Conservation (phyloP, 2,888 invertebrate genomes). For the Caenorhabditis japonica region DNA sequence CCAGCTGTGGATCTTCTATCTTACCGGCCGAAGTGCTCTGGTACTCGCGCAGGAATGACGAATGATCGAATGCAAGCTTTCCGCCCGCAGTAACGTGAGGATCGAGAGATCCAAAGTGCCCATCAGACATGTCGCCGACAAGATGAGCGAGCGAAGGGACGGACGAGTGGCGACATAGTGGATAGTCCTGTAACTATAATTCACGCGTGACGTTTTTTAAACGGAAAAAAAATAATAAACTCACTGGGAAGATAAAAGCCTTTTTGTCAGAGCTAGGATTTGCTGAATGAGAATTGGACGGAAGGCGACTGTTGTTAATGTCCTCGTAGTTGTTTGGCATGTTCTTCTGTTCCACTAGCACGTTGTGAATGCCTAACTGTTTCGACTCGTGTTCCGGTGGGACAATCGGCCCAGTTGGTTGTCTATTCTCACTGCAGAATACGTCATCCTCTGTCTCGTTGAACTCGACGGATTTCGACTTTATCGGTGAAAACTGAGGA, state of each 20-base stretch:
- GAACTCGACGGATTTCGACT: constrained; percentile 13
- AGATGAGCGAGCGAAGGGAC: constrained; percentile 46
- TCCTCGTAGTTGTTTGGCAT: constrained; percentile 24
- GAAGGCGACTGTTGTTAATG: constrained; percentile 49
- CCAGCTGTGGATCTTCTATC: background rate
- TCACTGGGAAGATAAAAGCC: constrained; percentile 40
- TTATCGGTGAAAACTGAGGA: constrained; percentile 51
- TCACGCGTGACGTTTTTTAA: background rate
- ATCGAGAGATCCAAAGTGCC: constrained; percentile 11
- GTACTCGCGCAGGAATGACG: constrained; percentile 1
- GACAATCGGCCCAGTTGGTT: background rate
- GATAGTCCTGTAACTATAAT: constrained; percentile 45
- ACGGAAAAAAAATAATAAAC: background rate
- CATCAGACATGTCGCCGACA: constrained; percentile 32
- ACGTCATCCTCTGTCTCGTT: constrained; percentile 39
- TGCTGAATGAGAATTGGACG: constrained; percentile 53
- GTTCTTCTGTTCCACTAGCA: constrained; percentile 7
- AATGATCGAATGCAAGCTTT: constrained; percentile 1
- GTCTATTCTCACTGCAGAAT: constrained; percentile 14
- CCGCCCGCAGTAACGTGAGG: constrained; percentile 25
- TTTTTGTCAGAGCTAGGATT: constrained; percentile 37
- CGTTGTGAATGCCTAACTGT: background rate
- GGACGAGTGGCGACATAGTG: constrained; percentile 44
- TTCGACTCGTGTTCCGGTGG: background rate
- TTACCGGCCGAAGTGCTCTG: constrained; percentile 1